These are phyloP conservation scores for Zelostemma sp. DNA, from an alignment of 1,140 invertebrate species.

Conservation along the genomic window DNA sequence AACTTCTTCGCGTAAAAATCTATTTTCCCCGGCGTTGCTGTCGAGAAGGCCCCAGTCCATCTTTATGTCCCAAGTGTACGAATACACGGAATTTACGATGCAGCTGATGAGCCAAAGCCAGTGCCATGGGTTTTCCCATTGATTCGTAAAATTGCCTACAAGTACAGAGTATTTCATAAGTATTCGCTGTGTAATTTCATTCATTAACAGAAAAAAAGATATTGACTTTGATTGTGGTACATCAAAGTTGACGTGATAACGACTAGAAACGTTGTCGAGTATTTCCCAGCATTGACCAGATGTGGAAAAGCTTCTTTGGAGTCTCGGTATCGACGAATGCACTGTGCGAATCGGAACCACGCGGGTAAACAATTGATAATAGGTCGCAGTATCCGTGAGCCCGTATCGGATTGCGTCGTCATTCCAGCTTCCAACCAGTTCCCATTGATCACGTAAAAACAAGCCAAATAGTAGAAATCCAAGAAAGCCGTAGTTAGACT, in stretches of 20 bases:
- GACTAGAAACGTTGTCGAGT: conserved; percentile 97
- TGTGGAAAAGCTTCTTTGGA: conserved; percentile 94
- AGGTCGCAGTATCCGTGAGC: conserved; percentile 77
- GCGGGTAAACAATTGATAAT: conserved; percentile 93
- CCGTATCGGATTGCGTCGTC: conserved; percentile 74
- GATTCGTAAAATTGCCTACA: conserved; percentile 26
- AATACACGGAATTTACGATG: conserved; percentile 83
- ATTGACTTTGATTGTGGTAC: neutral
- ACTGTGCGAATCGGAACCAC: conserved; percentile 98
- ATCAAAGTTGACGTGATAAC: conserved; percentile 86
- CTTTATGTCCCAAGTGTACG: conserved; percentile 90
- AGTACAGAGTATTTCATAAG: neutral
- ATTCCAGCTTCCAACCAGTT: conserved; percentile 77
- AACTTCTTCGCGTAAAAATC: conserved; percentile 77
- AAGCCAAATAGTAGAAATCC: conserved; percentile 94
- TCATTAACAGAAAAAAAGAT: no score
- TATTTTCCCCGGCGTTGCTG: conserved; percentile 82
- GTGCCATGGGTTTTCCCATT: conserved; percentile 76
- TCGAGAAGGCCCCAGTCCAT: conserved; percentile 96
- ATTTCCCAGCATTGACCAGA: conserved; percentile 97
- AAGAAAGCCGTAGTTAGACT: conserved; percentile 90
- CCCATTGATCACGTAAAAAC: conserved; percentile 83
- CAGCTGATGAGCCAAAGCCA: conserved; percentile 79
- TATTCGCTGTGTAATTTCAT: no score
- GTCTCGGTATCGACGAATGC: conserved; percentile 92